These are phyloP conservation scores for Bombylius discolor DNA, from an alignment of 2,888 invertebrate species.

Conservation along the genomic window DNA sequence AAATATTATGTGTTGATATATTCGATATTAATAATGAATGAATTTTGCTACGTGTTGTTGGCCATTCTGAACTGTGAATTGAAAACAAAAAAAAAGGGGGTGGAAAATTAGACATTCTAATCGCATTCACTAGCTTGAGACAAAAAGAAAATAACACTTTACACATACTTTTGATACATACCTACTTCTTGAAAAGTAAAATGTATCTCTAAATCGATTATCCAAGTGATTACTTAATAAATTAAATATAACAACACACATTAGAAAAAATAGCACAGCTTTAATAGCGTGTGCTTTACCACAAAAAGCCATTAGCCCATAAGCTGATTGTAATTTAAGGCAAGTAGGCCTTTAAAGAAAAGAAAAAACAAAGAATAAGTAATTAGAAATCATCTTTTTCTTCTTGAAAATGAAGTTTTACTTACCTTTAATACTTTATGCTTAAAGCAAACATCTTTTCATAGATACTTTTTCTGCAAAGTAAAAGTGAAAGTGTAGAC, in stretches of 20 bases:
- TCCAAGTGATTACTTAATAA: constrained; percentile 29
- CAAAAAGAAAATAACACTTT: no score
- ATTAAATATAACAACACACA: constrained; percentile 25
- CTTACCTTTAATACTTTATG: no score
- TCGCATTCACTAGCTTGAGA: no score
- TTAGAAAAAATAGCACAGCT: constrained; percentile 24
- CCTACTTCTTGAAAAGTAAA: constrained; percentile 29
- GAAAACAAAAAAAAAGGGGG: background rate
- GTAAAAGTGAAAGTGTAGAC: no score
- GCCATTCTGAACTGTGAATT: constrained; percentile 14
- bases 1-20: constrained; percentile 2
- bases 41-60: background rate
- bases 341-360: no score
- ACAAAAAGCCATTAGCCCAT: constrained; percentile 18
- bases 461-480: no score
- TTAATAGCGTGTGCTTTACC: constrained; percentile 22
- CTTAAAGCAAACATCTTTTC: no score
- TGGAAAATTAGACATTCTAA: no score
- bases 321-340: background rate
- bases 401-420: no score
- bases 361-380: no score
- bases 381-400: no score
- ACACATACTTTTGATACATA: constrained; percentile 9
- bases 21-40: background rate
- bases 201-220: constrained; percentile 22